These are phyloP conservation scores for Spicauda simplicius DNA, from an alignment of 2,888 invertebrate genomes.

Conservation along the genomic window DNA sequence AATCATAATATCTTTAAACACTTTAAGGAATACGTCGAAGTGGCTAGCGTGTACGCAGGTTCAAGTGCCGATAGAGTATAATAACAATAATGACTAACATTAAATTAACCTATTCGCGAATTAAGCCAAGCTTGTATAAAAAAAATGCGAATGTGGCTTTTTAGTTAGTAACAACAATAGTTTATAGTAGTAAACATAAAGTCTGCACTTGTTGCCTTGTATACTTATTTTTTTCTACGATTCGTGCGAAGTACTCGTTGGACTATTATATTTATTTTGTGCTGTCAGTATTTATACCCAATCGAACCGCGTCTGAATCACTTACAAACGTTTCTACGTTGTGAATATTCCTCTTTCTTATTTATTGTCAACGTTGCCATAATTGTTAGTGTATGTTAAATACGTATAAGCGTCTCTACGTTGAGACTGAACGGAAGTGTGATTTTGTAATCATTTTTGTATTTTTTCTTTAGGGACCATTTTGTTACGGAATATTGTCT, in stretches of 20 bases:
- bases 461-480: conserved; percentile 82
- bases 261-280: conserved; percentile 70
- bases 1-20: conserved; percentile 41
- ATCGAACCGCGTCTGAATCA: conserved; percentile 28
- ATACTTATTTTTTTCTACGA: conserved; percentile 75
- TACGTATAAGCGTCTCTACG: conserved; percentile 77
- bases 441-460: conserved; percentile 75
- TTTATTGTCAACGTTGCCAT: conserved; percentile 85
- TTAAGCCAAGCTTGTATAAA: conserved; percentile 77
- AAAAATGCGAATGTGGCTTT: conserved; percentile 78
- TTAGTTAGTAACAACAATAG: conserved; percentile 71
- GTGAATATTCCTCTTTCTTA: conserved; percentile 76
- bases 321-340: conserved; percentile 50
- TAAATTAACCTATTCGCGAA: conserved; percentile 77
- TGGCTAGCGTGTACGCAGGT: conserved; percentile 55
- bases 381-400: conserved; percentile 83
- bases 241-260: conserved; percentile 65
- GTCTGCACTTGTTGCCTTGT: conserved; percentile 85
- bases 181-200: conserved; percentile 80
- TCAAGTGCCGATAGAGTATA: conserved; percentile 63
- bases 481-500: conserved; percentile 68
- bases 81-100: conserved; percentile 70
- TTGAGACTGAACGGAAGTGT: conserved; percentile 69
- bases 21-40: conserved; percentile 49
- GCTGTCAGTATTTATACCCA: conserved; percentile 65